phyloP scores from a whole-genome alignment of 1,140 invertebrate genomes.

The Phocides pigmalion region DNA sequence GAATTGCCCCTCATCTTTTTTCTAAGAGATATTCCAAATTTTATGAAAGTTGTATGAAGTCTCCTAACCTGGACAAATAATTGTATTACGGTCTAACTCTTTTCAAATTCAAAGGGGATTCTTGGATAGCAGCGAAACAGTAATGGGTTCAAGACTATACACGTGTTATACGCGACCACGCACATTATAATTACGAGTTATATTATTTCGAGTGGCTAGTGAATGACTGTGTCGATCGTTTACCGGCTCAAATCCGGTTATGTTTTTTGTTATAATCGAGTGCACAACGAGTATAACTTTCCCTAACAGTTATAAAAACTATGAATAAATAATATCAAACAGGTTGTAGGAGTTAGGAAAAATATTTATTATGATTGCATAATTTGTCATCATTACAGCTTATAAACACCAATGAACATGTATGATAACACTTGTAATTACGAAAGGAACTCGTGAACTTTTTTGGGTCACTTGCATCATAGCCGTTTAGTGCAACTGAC shows the following conservation, averaged over 20 bases:
- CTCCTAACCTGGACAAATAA: too few species aligned
- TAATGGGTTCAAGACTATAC: too few species aligned
- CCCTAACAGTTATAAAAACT: slow-evolving; percentile 18
- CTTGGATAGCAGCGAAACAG: too few species aligned
- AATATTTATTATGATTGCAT: slow-evolving; percentile 1
- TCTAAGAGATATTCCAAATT: too few species aligned
- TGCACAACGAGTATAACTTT: slow-evolving; percentile 28
- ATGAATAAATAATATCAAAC: slow-evolving; percentile 12
- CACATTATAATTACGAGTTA: neutral
- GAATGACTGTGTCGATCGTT: slow-evolving; percentile 18
- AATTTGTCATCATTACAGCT: slow-evolving; percentile 7
- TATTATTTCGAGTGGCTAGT: slow-evolving; percentile 1
- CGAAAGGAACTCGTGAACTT: neutral
- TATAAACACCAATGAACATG: neutral
- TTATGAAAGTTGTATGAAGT: too few species aligned
- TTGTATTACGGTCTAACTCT: too few species aligned
- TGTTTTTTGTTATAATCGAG: slow-evolving; percentile 17
- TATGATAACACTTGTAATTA: neutral
- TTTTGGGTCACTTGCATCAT: slow-evolving; percentile 21
- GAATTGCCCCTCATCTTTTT: too few species aligned
- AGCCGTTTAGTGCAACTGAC: slow-evolving; percentile 8
- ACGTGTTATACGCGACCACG: too few species aligned
- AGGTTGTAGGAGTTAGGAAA: slow-evolving; percentile 4
- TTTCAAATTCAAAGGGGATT: too few species aligned
- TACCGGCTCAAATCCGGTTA: slow-evolving; percentile 27